Evolutionary conservation across 30 jellyfish, hydroid and myxozoan species (phyloP).

Genomic region (Aurelia coerulea): DNA sequence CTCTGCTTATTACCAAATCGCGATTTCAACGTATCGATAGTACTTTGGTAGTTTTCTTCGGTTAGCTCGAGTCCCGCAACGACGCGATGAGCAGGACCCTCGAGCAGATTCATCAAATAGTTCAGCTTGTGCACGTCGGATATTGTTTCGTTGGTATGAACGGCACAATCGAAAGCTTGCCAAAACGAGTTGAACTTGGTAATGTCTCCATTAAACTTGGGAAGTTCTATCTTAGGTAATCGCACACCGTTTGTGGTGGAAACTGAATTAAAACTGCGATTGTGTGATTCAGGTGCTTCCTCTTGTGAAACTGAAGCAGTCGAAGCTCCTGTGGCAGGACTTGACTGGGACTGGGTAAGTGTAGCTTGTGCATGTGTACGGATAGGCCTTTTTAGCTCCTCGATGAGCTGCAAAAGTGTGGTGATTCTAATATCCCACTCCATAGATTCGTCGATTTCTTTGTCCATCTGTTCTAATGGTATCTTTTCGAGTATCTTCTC

Average conservation of each 20-base stretch:
- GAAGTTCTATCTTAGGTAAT: background rate
- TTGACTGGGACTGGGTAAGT: background rate
- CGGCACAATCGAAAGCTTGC: slow-evolving; percentile 45
- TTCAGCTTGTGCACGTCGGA: slow-evolving; percentile 47
- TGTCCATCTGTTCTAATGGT: background rate
- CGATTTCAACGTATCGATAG: no score
- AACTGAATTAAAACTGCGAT: slow-evolving; percentile 3
- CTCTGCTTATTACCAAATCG: no score
- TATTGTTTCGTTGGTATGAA: slow-evolving; percentile 38
- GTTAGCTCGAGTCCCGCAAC: slow-evolving; percentile 58
- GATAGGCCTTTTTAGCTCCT: background rate
- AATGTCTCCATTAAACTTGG: slow-evolving; percentile 1
- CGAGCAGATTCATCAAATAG: slow-evolving; percentile 58
- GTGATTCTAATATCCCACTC: background rate
- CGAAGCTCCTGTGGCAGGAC: slow-evolving; percentile 1
- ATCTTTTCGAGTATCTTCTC: no score
- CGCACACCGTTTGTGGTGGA: background rate
- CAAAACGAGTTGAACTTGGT: background rate
- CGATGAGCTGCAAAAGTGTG: background rate
- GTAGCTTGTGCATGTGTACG: background rate
- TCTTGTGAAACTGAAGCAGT: background rate
- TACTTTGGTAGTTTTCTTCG: no score
- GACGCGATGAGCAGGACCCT: slow-evolving; percentile 56
- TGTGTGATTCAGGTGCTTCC: slow-evolving; percentile 3
- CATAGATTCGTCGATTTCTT: slow-evolving; percentile 14